A percentile compares a stretch with the other conserved stretches of the same genome.
These are phyloP conservation scores for Harpegnathos saltator DNA, from an alignment of 1,140 invertebrate species.

Conservation along the genomic window DNA sequence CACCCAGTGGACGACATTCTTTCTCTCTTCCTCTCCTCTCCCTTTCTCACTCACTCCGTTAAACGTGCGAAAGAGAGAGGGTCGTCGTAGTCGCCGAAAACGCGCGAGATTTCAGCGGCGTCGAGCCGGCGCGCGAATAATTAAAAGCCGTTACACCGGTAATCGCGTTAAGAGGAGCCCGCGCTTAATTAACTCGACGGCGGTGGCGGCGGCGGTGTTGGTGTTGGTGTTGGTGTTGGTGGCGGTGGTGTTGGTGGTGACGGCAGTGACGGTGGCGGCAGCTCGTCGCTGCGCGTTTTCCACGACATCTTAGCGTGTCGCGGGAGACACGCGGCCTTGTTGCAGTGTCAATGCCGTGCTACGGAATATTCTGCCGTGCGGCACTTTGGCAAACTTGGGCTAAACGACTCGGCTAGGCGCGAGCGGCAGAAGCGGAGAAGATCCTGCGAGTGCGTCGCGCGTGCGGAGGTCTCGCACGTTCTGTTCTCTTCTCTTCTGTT, in stretches of 20 bases:
- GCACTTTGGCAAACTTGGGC: conserved; percentile 12
- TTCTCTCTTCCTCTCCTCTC: not conserved
- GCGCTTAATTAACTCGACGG: conserved; percentile 76
- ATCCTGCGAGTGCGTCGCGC: not conserved
- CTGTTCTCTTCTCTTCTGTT: too few relatives aligned
- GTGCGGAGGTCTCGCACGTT: not conserved
- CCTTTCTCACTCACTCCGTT: too few relatives aligned
- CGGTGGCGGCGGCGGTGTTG: not conserved
- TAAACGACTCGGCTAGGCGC: not conserved
- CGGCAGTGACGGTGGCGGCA: conserved; percentile 11
- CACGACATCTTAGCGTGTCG: conserved; percentile 11
- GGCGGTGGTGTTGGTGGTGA: too few relatives aligned
- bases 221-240: too few relatives aligned
- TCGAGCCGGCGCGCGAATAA: conserved; percentile 70
- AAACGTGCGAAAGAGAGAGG: conserved; percentile 70
- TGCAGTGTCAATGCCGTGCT: conserved; percentile 33
- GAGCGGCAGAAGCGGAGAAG: not conserved
- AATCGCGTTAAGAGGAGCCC: conserved; percentile 77
- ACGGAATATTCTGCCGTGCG: not conserved
- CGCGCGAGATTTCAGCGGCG: conserved; percentile 69
- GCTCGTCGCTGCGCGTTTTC: conserved; percentile 1
- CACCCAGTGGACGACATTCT: conserved; percentile 2
- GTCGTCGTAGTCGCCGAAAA: conserved; percentile 73
- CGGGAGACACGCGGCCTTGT: conserved; percentile 43
- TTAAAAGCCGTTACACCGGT: conserved; percentile 79